phyloP scores from a whole-genome alignment of 2,797 vertebrate species.

The Poecilia wingei region DNA sequence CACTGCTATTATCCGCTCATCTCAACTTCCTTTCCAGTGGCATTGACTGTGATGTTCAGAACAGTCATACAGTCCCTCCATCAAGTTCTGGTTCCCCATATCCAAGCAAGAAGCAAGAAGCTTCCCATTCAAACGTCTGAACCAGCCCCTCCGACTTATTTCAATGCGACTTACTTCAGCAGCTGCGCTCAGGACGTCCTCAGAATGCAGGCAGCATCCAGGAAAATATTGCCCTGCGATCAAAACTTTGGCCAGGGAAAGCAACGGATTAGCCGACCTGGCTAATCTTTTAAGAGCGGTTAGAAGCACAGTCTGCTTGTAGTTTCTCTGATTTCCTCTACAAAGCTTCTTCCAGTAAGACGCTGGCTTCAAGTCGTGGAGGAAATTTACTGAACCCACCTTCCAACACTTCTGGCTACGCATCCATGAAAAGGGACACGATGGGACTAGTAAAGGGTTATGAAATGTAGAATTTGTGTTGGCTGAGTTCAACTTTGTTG shows the following conservation, averaged over 20 bases:
- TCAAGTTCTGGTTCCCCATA: not conserved
- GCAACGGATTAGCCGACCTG: not conserved
- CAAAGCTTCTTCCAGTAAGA: not conserved
- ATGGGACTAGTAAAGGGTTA: not conserved
- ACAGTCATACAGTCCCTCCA: not conserved
- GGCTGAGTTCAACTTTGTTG: not conserved
- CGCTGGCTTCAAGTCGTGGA: not conserved
- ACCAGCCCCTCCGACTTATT: not conserved
- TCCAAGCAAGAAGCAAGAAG: not conserved
- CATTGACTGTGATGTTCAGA: not conserved
- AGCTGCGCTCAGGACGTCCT: not conserved
- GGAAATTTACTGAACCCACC: not conserved
- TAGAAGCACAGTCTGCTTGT: not conserved
- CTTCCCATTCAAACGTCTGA: not conserved
- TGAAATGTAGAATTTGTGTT: not conserved
- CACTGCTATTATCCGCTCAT: not conserved
- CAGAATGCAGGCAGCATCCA: not conserved
- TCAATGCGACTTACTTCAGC: not conserved
- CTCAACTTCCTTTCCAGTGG: not conserved
- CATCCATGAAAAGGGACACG: not conserved
- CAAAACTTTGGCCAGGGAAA: not conserved
- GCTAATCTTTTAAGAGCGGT: not conserved
- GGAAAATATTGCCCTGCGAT: not conserved
- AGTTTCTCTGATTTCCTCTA: not conserved
- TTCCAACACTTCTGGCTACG: not conserved